Evolutionary conservation across 2,888 invertebrate genomes (phyloP), one percentile per base, ranked within the genome.

Genomic region (Apodemia duryi): DNA sequence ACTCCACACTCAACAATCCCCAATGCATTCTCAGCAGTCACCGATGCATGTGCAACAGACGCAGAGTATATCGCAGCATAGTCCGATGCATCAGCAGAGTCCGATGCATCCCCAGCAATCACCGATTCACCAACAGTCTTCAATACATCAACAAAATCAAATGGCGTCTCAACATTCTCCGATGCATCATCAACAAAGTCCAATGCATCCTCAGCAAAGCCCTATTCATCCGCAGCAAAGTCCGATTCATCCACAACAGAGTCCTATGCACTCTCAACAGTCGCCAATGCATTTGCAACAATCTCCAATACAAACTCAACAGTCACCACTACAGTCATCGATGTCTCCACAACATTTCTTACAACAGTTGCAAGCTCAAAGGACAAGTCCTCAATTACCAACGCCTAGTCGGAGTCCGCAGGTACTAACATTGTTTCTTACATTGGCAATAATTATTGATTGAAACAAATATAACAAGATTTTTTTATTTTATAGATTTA

Each of bases 391-490:
- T 32, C 91, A 91, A 71, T 69, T 91, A 66, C 91, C 91, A 5
- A 86, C 91, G 46, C 91, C 92, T 1, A 92, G 91, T 72, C 82
- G 92, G 5, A 92, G 92, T 71, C 92, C 92, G 38, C 92, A 91
- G 85, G 92, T 89, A 72, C 43, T 6, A 11, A 57, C 13, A 32
- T 32, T 38, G 41, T 13, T 63, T 38, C 2, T 38, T 54, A 41
- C 4, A 54, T n/a, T 41, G 7, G 4, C 7, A 41, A 0, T 41
- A 41, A 41, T 3, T 63, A 6, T 28, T n/a, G 9, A 13, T 21
- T 49, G 32, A 41, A 38, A 52, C 5, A 51, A 43, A n/a, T n/a
- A 46, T 13, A 5, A 46, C 6, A 10, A 38, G 7, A 38, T 28
- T n/a, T 46, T 57, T 21, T 65, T 65, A 63, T 41, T 64, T 83